phyloP scores from a whole-genome alignment of 64 coral and sea anemone species.

The Acropora yongei region DNA sequence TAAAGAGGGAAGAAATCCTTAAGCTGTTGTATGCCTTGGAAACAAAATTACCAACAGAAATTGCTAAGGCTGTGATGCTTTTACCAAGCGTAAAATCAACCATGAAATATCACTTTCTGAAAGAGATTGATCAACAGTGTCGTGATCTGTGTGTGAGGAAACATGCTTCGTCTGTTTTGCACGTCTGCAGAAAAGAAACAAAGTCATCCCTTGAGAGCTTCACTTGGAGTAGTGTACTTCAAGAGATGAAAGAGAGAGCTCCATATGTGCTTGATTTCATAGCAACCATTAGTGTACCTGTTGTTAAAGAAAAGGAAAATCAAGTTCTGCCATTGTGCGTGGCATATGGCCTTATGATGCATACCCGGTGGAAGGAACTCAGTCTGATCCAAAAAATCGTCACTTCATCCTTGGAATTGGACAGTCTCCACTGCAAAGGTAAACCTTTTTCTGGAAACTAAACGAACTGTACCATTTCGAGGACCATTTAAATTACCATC shows the following conservation, averaged over 20 bases:
- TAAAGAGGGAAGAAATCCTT: background rate
- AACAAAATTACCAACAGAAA: background rate
- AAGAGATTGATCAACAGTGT: background rate
- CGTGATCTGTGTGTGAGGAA: background rate
- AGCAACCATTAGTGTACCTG: background rate
- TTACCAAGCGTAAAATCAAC: background rate
- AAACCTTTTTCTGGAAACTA: background rate
- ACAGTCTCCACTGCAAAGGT: conserved; percentile 4
- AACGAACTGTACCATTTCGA: no score
- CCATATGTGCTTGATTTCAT: conserved; percentile 24
- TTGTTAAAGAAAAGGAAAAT: background rate
- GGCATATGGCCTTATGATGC: conserved; percentile 18
- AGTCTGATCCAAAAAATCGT: conserved; percentile 25
- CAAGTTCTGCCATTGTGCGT: conserved; percentile 29
- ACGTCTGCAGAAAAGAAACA: background rate
- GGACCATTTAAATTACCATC: no score
- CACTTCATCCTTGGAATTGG: conserved; percentile 36
- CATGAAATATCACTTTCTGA: background rate
- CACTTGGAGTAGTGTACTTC: background rate
- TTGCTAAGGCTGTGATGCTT: background rate
- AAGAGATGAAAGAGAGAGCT: conserved; percentile 36
- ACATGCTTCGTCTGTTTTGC: background rate
- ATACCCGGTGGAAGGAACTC: conserved; percentile 23
- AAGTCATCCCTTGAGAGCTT: background rate
- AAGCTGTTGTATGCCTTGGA: background rate